Evolutionary conservation across 2,113 vertebrate species (phyloP).

Genomic region (Sus scrofa): T2T-Sscrofa CM000829.6:24516501-24517000

Average conservation of each 20-base stretch:
- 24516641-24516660: neutral
- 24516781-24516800: neutral
- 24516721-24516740: neutral
- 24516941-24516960: neutral
- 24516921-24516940: accelerated
- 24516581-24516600: accelerated
- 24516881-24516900: neutral
- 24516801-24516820: neutral
- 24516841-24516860: accelerated
- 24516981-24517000: neutral
- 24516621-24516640: accelerated
- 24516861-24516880: neutral
- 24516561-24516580: neutral
- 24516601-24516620: neutral
- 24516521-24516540: neutral
- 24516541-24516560: neutral
- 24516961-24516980: neutral
- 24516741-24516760: neutral
- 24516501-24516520: neutral
- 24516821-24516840: neutral
- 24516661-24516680: neutral
- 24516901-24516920: neutral
- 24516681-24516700: neutral
- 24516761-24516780: neutral
- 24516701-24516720: too few species aligned